These are phyloP conservation scores for Rhinopithecus roxellana DNA, from an alignment of 2,113 vertebrate species.

Conservation along the genomic window DNA sequence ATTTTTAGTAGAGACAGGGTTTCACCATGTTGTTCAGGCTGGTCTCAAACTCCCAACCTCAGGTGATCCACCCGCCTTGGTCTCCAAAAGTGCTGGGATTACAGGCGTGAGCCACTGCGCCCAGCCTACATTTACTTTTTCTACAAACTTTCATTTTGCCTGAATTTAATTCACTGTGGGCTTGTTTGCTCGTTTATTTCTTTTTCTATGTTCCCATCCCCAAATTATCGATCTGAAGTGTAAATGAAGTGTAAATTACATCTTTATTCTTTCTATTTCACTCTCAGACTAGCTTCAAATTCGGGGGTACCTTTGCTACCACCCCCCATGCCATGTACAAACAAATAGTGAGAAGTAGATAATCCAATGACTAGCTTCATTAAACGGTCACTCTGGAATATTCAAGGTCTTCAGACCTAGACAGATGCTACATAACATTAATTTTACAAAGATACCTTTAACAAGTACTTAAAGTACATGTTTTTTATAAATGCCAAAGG, in stretches of 20 bases:
- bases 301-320: not conserved
- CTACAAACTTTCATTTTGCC: not conserved
- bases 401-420: not conserved
- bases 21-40: no score
- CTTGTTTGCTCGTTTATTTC: not conserved
- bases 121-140: not conserved
- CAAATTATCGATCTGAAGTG: not conserved
- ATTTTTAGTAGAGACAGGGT: no score
- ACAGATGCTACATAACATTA: not conserved
- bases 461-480: not conserved
- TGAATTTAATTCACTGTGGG: not conserved
- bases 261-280: not conserved
- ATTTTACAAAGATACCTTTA: not conserved
- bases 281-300: not conserved
- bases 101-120: no score
- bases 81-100: no score
- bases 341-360: not conserved
- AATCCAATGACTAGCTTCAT: not conserved
- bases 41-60: no score
- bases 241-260: not conserved
- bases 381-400: not conserved
- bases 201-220: not conserved
- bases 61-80: no score
- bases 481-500: not conserved
- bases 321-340: not conserved